phyloP scores from a whole-genome alignment of 2,888 invertebrate species.

The Hipparchia sbordonii region DNA sequence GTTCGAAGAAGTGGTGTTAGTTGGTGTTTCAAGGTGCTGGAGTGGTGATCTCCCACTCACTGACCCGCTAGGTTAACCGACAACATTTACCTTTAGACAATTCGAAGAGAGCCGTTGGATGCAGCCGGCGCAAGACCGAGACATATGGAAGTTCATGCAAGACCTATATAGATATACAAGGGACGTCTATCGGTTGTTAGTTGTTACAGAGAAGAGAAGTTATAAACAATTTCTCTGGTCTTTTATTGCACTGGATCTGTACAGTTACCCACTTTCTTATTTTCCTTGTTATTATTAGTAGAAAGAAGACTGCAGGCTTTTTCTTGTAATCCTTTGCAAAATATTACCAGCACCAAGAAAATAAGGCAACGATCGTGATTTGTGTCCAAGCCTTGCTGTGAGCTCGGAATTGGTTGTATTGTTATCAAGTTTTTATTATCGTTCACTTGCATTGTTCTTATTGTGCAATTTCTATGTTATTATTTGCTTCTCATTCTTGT shows the following conservation, averaged over 20 bases:
- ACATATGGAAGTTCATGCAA: too few relatives aligned
- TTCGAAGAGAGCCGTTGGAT: too few relatives aligned
- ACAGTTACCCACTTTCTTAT: conserved; percentile 21
- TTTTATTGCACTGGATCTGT: not conserved
- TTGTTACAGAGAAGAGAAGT: too few relatives aligned
- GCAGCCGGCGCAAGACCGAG: too few relatives aligned
- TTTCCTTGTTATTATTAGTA: conserved; percentile 29
- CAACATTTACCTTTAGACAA: too few relatives aligned
- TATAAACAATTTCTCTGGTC: not conserved
- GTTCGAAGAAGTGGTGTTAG: too few relatives aligned
- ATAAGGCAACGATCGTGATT: conserved; percentile 33
- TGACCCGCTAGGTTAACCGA: too few relatives aligned
- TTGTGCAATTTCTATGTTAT: conserved; percentile 27
- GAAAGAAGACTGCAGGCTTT: conserved; percentile 34
- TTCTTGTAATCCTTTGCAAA: conserved; percentile 37
- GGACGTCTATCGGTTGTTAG: too few relatives aligned
- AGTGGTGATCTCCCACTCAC: too few relatives aligned
- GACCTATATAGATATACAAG: too few relatives aligned
- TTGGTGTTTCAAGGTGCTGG: too few relatives aligned
- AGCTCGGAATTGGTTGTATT: conserved; percentile 38
- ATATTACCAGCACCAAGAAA: conserved; percentile 36
- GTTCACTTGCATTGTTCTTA: conserved; percentile 33
- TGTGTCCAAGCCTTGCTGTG: conserved; percentile 32
- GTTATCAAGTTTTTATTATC: conserved; percentile 39
- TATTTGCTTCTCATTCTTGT: conserved; percentile 11